These are phyloP conservation scores for Catagonus wagneri DNA, from an alignment of 2,113 vertebrate species.

Conservation along the genomic window DNA sequence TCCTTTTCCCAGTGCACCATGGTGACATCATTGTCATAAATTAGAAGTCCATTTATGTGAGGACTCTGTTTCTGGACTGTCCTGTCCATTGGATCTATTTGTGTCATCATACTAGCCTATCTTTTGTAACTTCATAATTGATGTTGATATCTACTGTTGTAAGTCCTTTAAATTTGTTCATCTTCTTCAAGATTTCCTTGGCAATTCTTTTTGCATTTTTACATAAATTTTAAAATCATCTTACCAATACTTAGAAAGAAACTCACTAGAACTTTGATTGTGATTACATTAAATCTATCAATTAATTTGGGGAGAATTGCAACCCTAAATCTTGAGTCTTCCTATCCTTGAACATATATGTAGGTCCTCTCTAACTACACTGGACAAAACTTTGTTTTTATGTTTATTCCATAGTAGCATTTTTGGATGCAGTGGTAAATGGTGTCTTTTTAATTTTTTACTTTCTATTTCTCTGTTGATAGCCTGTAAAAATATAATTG, in stretches of 20 bases:
- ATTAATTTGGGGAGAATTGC: background rate
- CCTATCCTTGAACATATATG: background rate
- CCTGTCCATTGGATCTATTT: background rate
- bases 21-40: background rate
- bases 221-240: background rate
- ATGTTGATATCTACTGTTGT: background rate
- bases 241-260: background rate
- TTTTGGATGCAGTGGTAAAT: background rate
- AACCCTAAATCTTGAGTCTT: background rate
- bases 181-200: background rate
- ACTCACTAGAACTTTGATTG: background rate
- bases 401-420: background rate
- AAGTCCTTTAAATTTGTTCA: background rate
- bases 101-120: background rate
- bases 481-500: background rate
- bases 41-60: background rate
- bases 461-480: conserved; percentile 4
- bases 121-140: background rate
- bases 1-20: background rate
- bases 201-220: background rate
- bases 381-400: background rate
- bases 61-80: background rate
- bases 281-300: background rate
- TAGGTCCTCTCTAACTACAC: background rate
- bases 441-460: background rate